Evolutionary conservation across 2,888 invertebrate species (phyloP), one percentile per base, ranked within the genome.

Genomic region (Ariolimax columbianus): DNA sequence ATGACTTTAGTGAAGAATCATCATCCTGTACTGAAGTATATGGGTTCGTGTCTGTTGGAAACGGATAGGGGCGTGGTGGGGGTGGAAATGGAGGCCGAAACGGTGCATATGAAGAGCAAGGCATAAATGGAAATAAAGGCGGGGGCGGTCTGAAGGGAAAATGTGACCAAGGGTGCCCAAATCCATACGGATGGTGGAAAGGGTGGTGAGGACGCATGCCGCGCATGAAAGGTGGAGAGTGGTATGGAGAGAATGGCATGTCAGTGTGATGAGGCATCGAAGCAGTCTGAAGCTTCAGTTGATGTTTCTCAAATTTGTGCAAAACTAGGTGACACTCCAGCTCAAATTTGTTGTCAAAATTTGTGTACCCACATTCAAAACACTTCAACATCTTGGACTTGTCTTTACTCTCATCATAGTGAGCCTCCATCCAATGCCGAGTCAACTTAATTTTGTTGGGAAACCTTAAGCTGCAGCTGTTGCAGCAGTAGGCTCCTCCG

Each of bases 111-210:
- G 70, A 43, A 73, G 66, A 38, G 33, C 19, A 81, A 1, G 51
- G 84, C 59, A 73, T 55, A 47, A 84, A 84, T 33, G 82, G 83
- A 40, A 70, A 72, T 9, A 66, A 66, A n/a, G 80, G 75, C 6
- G 43, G 77, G 30, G 70, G 75, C 14, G 63, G 83, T 47, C 72
- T 33, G 63, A 79, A 55, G n/a, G 81, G 70, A 36, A 77, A 68
- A 43, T 55, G 89, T 85, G n/a, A 90, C 88, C 59, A 91, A 87
- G 38, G 86, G 86, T 84, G 83, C 7, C 77, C 66, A 51, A 81
- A 81, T 11, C 70, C 70, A 68, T 63, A 70, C 9, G 40, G 70
- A 33, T 66, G 80, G 23, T n/a, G 47, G 43, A 47, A 63, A 14
- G 59, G 63, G 40, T 73, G 51, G 19, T 9, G 73, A 9, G 43